These are phyloP conservation scores for Philopedon plagiatum DNA, from an alignment of 2,888 invertebrate genomes.

Conservation along the genomic window DNA sequence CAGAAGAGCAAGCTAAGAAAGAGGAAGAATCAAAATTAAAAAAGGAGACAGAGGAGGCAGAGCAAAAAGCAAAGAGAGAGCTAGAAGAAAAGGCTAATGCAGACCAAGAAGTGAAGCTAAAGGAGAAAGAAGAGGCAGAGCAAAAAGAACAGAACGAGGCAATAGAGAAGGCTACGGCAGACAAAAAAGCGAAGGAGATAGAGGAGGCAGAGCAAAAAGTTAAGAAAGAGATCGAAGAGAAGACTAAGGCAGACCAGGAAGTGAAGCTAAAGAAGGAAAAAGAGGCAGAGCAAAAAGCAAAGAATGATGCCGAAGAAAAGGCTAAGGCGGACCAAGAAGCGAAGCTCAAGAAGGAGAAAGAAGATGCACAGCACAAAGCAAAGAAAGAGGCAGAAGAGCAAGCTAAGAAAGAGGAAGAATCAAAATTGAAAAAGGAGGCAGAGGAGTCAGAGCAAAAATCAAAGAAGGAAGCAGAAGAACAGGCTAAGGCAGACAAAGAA, in stretches of 20 bases:
- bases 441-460: constrained; percentile 42
- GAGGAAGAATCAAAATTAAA: constrained; percentile 33
- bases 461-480: constrained; percentile 26
- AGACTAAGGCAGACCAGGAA: constrained; percentile 49
- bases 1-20: constrained; percentile 42
- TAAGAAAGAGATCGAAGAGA: constrained; percentile 52
- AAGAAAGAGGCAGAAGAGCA: constrained; percentile 53
- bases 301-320: constrained; percentile 51
- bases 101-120: constrained; percentile 46
- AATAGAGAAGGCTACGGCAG: constrained; percentile 42
- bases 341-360: constrained; percentile 37
- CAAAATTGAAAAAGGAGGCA: constrained; percentile 48
- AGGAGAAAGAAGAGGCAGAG: constrained; percentile 40
- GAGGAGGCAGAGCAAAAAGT: constrained; percentile 47
- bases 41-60: constrained; percentile 31
- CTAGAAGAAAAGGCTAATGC: constrained; percentile 23
- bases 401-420: constrained; percentile 45
- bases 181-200: constrained; percentile 23
- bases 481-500: constrained; percentile 57
- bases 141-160: constrained; percentile 44
- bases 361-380: constrained; percentile 47
- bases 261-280: constrained; percentile 48
- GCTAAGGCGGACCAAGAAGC: constrained; percentile 54
- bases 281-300: constrained; percentile 37
- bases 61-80: constrained; percentile 44